Evolutionary conservation across 1,140 invertebrate genomes (phyloP), one percentile per base, ranked within the genome.

Genomic region (Geopemphigus sp.): DNA sequence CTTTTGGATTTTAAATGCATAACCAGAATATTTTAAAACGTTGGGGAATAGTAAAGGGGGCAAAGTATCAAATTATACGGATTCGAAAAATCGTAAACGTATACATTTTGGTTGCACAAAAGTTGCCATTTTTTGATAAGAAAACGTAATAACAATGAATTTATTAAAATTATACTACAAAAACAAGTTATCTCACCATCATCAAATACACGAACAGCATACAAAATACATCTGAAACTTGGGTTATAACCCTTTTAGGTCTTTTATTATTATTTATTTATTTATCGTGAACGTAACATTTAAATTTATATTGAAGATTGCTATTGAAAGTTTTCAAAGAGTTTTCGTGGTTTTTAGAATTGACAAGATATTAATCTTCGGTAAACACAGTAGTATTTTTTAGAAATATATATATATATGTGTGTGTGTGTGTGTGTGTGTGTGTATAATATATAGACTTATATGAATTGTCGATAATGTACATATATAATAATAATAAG

Each of bases 271-370:
- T 26, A 26, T 47, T 72, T 50, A 68, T 68, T 72, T 72, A 54
- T 72, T 72, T 72, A 53, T 54, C 68, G 12, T 53, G 50, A 54
- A 68, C 22, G 17, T 11, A 70, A 70, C 68, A 54, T 72, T 72
- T 72, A 54, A 72, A 72, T 72, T 53, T 70, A 29, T 54, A 54
- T 54, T 29, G 68, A 72, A 72, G 68, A 17, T 45, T 45, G 50
- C 50, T 22, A 29, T 54, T 72, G 47, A 54, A 53, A 53, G 68
- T 72, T 72, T 54, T 54, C 24, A 72, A 72, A 72, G 22, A 72
- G 47, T 72, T 72, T 70, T 72, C 24, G 22, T 53, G 39, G 22
- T 70, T 53, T 66, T 70, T 14, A 24, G 39, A 50, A 70, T 22
- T 10, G 64, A 53, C 66, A 50, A 70, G 66, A 70, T 70, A 50